Conservation (phyloP, 2,888 invertebrate genomes). For the Spialia ferax region DNA sequence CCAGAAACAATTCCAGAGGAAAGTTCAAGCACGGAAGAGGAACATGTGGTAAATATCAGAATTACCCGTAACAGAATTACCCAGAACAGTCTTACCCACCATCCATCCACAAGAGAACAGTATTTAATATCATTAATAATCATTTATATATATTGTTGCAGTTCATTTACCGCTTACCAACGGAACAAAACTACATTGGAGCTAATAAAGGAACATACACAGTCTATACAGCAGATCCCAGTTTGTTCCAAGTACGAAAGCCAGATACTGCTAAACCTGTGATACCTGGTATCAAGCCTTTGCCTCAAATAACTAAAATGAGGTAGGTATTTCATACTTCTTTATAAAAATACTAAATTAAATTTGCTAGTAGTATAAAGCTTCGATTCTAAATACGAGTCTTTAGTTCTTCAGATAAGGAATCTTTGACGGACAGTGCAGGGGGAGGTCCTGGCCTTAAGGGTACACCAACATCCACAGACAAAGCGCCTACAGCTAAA, state of each 20-base stretch:
- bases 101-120: neutral
- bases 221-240: slow-evolving; percentile 94
- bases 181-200: slow-evolving; percentile 90
- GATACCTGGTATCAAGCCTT: slow-evolving; percentile 78
- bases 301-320: slow-evolving; percentile 87
- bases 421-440: slow-evolving; percentile 89
- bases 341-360: no score
- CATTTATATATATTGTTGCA: slow-evolving; percentile 55
- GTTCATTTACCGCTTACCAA: slow-evolving; percentile 94
- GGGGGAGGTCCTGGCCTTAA: slow-evolving; percentile 66
- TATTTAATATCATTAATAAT: neutral
- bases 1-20: slow-evolving; percentile 98
- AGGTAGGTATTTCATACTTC: slow-evolving; percentile 84
- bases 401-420: slow-evolving; percentile 90
- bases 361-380: neutral
- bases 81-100: neutral
- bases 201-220: slow-evolving; percentile 91
- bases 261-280: slow-evolving; percentile 64
- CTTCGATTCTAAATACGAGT: neutral
- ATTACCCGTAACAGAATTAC: no score
- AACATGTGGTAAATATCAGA: slow-evolving; percentile 91
- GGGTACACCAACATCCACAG: slow-evolving; percentile 68
- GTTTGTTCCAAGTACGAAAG: slow-evolving; percentile 89
- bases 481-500: slow-evolving; percentile 66
- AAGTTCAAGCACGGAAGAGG: slow-evolving; percentile 96